These are phyloP conservation scores for Nebria salina DNA, from an alignment of 2,888 invertebrate genomes.

Conservation along the genomic window DNA sequence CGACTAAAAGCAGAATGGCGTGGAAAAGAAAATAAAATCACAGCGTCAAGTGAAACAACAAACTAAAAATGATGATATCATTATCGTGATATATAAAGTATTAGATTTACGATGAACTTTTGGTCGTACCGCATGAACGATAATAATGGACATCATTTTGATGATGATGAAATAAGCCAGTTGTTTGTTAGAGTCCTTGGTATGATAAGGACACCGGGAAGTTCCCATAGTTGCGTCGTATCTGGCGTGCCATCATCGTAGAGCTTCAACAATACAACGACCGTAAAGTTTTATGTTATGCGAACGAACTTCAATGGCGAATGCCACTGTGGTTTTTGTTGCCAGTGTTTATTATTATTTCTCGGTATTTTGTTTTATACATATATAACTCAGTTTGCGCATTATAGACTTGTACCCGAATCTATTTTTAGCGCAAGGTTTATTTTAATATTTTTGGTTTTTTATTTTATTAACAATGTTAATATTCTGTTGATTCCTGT, in stretches of 20 bases:
- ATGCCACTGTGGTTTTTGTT: background rate
- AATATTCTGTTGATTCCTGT: no score
- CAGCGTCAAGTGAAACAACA: background rate
- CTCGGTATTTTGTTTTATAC: background rate
- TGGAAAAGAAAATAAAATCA: background rate
- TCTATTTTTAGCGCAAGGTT: no score
- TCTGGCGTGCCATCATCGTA: background rate
- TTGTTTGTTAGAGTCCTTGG: background rate
- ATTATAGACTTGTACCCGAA: no score
- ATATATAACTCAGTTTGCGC: no score
- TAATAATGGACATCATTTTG: background rate
- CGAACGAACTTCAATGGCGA: background rate
- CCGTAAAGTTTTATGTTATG: slow-evolving; percentile 1
- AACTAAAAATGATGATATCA: background rate
- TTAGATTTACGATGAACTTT: background rate
- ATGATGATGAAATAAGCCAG: slow-evolving; percentile 1
- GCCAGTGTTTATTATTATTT: background rate
- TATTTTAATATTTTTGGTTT: no score
- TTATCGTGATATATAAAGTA: background rate
- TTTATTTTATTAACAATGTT: no score
- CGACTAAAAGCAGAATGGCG: background rate
- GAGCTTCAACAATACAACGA: background rate
- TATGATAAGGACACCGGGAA: background rate
- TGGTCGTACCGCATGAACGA: background rate
- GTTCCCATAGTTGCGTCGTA: background rate